phyloP scores from a whole-genome alignment of 1,140 invertebrate species.

The Daktulosphaira vitifoliae region DNA sequence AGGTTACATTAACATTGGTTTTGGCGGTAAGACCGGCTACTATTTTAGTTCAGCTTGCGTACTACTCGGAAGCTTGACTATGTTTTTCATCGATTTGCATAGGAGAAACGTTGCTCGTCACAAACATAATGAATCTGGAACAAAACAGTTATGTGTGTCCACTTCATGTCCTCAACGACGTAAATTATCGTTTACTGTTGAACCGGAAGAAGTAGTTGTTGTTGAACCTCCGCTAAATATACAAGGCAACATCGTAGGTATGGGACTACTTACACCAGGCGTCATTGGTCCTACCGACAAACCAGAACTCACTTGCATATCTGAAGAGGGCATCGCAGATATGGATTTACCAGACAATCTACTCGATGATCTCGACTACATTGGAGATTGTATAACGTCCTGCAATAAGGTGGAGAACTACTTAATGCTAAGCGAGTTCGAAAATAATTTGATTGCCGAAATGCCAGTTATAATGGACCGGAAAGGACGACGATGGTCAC shows the following conservation, averaged over 20 bases:
- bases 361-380: slow-evolving; percentile 69
- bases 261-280: slow-evolving; percentile 47
- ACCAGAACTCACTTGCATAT: slow-evolving; percentile 75
- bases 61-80: slow-evolving; percentile 60
- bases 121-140: slow-evolving; percentile 55
- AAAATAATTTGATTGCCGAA: slow-evolving; percentile 74
- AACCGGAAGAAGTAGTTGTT: slow-evolving; percentile 50
- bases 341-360: slow-evolving; percentile 74
- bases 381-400: slow-evolving; percentile 76
- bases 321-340: slow-evolving; percentile 74
- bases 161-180: slow-evolving; percentile 51
- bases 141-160: slow-evolving; percentile 49
- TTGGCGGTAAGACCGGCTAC: slow-evolving; percentile 65
- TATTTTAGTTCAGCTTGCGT: slow-evolving; percentile 72
- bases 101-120: slow-evolving; percentile 56
- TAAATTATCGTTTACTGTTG: slow-evolving; percentile 51
- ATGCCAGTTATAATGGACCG: slow-evolving; percentile 62
- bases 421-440: slow-evolving; percentile 76
- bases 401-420: slow-evolving; percentile 82
- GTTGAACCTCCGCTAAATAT: slow-evolving; percentile 36
- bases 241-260: slow-evolving; percentile 54
- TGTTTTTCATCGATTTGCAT: slow-evolving; percentile 73
- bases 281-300: slow-evolving; percentile 44
- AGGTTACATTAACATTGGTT: slow-evolving; percentile 70
- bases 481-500: slow-evolving; percentile 59